phyloP scores from a whole-genome alignment of 2,888 invertebrate genomes.

The Conomelus anceps region DNA sequence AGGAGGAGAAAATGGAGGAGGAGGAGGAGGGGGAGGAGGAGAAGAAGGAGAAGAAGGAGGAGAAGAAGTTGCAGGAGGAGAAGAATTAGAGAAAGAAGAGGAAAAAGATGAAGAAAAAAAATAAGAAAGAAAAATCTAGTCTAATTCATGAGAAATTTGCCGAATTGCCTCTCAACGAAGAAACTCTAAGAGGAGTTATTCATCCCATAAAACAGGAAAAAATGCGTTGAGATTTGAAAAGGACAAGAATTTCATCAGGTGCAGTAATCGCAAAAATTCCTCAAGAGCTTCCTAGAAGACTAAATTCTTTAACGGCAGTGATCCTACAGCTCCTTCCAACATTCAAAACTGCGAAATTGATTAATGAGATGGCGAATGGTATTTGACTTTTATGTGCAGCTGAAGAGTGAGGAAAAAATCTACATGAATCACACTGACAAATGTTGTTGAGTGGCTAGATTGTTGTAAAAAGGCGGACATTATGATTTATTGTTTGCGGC shows the following conservation, averaged over 20 bases:
- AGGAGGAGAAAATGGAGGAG: no score
- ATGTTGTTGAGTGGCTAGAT: not conserved
- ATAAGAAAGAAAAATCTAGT: no score
- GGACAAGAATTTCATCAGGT: not conserved
- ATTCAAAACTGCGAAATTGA: not conserved
- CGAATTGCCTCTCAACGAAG: no score
- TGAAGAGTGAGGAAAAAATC: not conserved
- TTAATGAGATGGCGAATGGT: not conserved
- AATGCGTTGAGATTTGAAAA: not conserved
- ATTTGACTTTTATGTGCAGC: not conserved
- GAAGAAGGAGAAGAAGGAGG: no score
- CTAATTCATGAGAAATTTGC: no score
- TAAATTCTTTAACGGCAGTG: not conserved
- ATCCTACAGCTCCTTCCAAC: no score
- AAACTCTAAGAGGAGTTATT: no score
- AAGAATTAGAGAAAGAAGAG: no score
- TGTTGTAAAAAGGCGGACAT: not conserved
- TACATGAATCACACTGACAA: not conserved
- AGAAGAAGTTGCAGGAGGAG: no score
- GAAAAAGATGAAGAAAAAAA: no score
- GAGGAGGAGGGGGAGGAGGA: no score
- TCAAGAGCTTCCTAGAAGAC: not conserved
- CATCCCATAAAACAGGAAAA: no score
- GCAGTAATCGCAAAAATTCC: not conserved
- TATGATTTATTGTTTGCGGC: not conserved